phyloP scores from a whole-genome alignment of 2,888 invertebrate species.

The Melieria crassipennis region DNA sequence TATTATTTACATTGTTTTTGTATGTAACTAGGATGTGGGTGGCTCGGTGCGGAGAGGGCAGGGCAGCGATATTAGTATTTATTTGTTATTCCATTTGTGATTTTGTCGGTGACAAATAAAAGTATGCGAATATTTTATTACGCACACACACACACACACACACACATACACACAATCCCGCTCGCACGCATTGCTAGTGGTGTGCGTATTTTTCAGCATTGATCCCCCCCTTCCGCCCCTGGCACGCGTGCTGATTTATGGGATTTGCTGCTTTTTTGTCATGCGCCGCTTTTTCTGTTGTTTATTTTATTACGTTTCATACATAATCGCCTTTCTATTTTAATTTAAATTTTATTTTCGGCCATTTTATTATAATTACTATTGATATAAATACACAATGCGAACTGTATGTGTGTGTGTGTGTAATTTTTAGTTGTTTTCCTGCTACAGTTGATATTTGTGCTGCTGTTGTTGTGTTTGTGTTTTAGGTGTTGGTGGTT shows the following conservation, averaged over 20 bases:
- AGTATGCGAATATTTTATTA: constrained; percentile 31
- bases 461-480: constrained; percentile 27
- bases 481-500: constrained; percentile 29
- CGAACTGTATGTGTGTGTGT: background rate
- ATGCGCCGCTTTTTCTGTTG: constrained; percentile 21
- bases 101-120: constrained; percentile 40
- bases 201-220: background rate
- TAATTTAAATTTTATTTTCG: constrained; percentile 49
- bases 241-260: constrained; percentile 54
- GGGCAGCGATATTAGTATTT: constrained; percentile 36
- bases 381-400: constrained; percentile 39
- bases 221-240: no score
- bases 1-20: constrained; percentile 22
- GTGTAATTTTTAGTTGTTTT: background rate
- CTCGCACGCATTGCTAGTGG: background rate
- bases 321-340: constrained; percentile 35
- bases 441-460: constrained; percentile 9
- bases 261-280: constrained; percentile 57
- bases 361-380: constrained; percentile 50
- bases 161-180: background rate
- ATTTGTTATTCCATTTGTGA: constrained; percentile 41
- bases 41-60: background rate
- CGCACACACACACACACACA: background rate
- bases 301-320: constrained; percentile 15
- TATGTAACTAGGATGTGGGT: constrained; percentile 31